Percentiles rank a stretch among this genome's conserved stretches.
These are phyloP conservation scores for Amphipoea oculea DNA, from an alignment of 2,888 invertebrate genomes.

Conservation along the genomic window DNA sequence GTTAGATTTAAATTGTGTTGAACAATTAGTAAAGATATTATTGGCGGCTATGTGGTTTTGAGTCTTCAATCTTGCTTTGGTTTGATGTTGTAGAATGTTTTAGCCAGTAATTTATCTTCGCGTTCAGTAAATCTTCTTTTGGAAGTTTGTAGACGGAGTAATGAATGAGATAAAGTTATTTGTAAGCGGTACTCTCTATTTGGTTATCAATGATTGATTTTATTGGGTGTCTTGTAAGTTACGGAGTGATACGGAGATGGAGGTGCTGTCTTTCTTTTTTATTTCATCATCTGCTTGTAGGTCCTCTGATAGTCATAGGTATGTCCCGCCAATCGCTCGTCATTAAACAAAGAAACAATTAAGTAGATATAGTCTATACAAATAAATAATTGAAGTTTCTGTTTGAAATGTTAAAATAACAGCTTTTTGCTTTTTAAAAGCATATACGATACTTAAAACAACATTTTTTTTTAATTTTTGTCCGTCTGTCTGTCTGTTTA, in stretches of 20 bases:
- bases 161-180: conserved; percentile 28
- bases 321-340: too few species aligned
- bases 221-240: not conserved
- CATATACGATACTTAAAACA: too few species aligned
- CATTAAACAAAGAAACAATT: not conserved
- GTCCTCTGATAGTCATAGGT: not conserved
- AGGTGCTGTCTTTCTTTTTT: not conserved
- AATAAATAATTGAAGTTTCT: too few species aligned
- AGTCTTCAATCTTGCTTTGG: conserved; percentile 23
- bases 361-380: too few species aligned
- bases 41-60: conserved; percentile 22
- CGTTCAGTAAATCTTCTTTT: conserved; percentile 13
- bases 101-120: conserved; percentile 15
- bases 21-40: conserved; percentile 34
- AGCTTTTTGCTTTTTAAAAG: too few species aligned
- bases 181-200: not conserved
- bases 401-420: too few species aligned
- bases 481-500: not conserved
- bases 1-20: conserved; percentile 52
- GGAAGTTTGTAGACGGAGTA: conserved; percentile 26
- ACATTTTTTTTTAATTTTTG: too few species aligned
- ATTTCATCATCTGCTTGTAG: not conserved
- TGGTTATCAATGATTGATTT: conserved; percentile 2
- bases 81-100: conserved; percentile 22
- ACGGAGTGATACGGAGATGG: not conserved